Evolutionary conservation across 2,797 vertebrate genomes (phyloP), one percentile per base, ranked within the genome.

Genomic region (Sciurus vulgaris): DNA sequence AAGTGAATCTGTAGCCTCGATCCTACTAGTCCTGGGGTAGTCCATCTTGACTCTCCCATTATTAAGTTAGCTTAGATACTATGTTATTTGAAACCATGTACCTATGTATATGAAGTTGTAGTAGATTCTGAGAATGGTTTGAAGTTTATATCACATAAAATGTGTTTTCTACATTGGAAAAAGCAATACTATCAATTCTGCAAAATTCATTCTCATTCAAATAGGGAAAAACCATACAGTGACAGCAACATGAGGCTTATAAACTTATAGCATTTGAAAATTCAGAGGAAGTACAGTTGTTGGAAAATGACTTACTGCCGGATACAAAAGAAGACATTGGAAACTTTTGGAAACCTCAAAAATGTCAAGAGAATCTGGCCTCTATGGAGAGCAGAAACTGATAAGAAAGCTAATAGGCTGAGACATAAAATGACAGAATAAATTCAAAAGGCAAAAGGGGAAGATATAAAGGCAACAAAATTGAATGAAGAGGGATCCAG

Each of bases 341-440:
- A 85, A 83, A 11, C 4, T 95, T 91, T 69, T 86, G 47, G 33
- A 73, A 95, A 28, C 61, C 47, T 89, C 30, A 82, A 24, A 76
- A 38, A 81, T 28, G 18, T 49, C 33, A 89, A 54, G 63, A 96
- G 79, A 89, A 20, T 51, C 73, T 41, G 8, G 38, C 2, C 49
- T 92, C 18, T 41, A 0, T 49, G 12, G 12, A 90, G 54, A 44
- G n/a, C 5, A 73, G 47, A 82, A 85, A 67, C 41, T 72, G 24
- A 15, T 41, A 78, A 65, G 63, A 70, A 35, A 85, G 18, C 7
- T 76, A 87, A 69, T 30, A 26, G n/a, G 24, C 13, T 83, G 73
- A 51, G 74, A 72, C 54, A 33, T 35, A 82, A 77, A n/a, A 69
- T 86, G 47, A 63, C 1, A 49, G 61, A 15, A 51, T 22, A 67